phyloP scores from a whole-genome alignment of 2,113 vertebrate species.

The Grus americana region DNA sequence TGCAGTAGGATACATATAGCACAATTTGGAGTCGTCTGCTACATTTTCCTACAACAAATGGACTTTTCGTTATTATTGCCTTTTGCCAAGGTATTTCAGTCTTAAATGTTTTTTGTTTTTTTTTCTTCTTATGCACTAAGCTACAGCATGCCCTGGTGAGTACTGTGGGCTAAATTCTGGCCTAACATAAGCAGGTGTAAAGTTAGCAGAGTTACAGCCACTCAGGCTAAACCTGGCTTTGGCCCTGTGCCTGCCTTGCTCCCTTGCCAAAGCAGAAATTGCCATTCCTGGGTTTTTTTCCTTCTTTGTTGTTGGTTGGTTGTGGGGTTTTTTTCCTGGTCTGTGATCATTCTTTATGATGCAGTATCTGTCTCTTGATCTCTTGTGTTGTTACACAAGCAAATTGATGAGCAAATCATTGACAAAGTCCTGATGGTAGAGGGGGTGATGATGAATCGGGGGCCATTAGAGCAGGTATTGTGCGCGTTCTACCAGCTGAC shows the following conservation, averaged over 20 bases:
- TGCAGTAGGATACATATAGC: background rate
- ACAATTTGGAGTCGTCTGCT: background rate
- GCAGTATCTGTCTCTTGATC: constrained; percentile 20
- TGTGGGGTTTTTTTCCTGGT: background rate
- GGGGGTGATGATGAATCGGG: constrained; percentile 45
- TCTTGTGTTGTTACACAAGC: constrained; percentile 20
- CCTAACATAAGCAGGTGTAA: background rate
- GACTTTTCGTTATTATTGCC: background rate
- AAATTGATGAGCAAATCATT: constrained; percentile 61
- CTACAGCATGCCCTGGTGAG: background rate
- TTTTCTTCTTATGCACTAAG: background rate
- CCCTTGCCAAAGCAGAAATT: constrained; percentile 18
- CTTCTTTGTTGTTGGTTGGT: no score
- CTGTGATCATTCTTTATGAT: constrained; percentile 2
- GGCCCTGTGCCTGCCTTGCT: background rate
- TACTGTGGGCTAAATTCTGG: background rate
- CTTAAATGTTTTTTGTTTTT: background rate
- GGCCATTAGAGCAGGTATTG: constrained; percentile 42
- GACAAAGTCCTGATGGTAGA: constrained; percentile 54
- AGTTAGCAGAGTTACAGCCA: background rate
- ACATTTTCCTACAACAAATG: background rate
- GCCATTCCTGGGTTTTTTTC: background rate
- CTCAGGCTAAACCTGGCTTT: background rate
- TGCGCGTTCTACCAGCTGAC: constrained; percentile 52
- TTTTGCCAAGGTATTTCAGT: background rate